phyloP scores from a whole-genome alignment of 1,140 invertebrate genomes.

The Octopus bimaculoides region DNA sequence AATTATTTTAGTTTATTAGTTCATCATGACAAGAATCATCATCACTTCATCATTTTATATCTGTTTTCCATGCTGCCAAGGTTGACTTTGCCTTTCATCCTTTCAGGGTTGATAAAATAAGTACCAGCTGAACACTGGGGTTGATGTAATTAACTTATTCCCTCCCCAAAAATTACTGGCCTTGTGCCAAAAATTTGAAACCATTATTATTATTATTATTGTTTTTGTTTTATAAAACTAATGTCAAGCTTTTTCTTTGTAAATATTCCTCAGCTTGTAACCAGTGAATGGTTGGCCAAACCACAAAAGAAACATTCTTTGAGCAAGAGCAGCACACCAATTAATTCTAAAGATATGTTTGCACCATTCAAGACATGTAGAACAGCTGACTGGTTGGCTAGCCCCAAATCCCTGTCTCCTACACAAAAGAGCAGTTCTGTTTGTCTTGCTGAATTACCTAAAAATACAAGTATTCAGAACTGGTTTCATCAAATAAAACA shows the following conservation, averaged over 20 bases:
- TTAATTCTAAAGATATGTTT: slow-evolving; percentile 21
- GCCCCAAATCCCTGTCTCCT: not conserved
- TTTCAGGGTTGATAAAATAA: not conserved
- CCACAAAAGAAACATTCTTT: not conserved
- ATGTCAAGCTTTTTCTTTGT: slow-evolving; percentile 18
- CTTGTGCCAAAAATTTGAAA: not conserved
- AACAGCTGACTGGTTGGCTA: slow-evolving; percentile 25
- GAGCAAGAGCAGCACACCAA: slow-evolving; percentile 6
- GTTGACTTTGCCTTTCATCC: not conserved
- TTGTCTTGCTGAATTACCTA: slow-evolving; percentile 4
- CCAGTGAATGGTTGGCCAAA: slow-evolving; percentile 35
- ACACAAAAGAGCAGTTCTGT: not conserved
- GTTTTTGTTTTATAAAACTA: not conserved
- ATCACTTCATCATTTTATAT: not conserved
- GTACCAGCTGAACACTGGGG: not conserved
- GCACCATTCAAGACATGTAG: slow-evolving; percentile 22
- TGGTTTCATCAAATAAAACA: slow-evolving; percentile 46
- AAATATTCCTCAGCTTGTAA: slow-evolving; percentile 32
- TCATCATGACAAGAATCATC: too few relatives aligned
- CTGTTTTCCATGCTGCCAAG: not conserved
- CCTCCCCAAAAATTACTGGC: not conserved
- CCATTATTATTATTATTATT: not conserved
- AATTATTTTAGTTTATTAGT: not conserved
- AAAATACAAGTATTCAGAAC: slow-evolving; percentile 35
- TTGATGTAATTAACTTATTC: not conserved